Base-by-base conservation (phyloP, 2,113 vertebrate species). In the Andinoacara biseriatus region DNA sequence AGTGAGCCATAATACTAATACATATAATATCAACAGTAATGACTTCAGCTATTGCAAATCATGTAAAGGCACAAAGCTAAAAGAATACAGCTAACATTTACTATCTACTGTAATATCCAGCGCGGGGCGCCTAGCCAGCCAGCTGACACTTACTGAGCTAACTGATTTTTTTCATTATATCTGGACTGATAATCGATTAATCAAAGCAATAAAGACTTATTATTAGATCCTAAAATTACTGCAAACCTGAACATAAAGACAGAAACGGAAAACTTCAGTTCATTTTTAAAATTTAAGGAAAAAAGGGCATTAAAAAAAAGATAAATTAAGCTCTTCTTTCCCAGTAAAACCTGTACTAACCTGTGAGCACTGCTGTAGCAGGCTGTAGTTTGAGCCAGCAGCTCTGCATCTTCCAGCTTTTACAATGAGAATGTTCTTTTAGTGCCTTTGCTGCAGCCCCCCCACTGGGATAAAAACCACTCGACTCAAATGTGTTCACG, bases 381-480 rank as follows among this genome's bases (percentile, higher is more conserved):
- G 31, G n/a, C n/a, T n/a, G n/a, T n/a, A n/a, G n/a, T n/a, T 49
- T 52, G 24, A 72, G 26, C 65, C 20, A 24, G 18, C 46, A 72
- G 43, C 24, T 29, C 49, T 38, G 43, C 43, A 1, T 14, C 15
- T 2, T 49, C 49, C 46, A 22, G 24, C 38, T 57, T 76, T 35
- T 40, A 20, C 49, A 13, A 18, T 14, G 14, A 74, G 18, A 67
- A 76, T 18, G 9, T 72, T 10, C 20, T 78, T 75, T 54, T 56
- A 75, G 35, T 83, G 58, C 20, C 15, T 59, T 58, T 26, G 49
- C 52, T 13, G 15, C 10, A 35, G 38, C 18, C 33, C 35, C 31
- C 72, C 43, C 5, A 24, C 58, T 26, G 77, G 58, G 77, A 81
- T 62, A 62, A 86, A 85, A 63, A 56, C 2, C 57, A 18, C 56